Evolutionary conservation across 2,888 invertebrate genomes (phyloP), one percentile per base, ranked within the genome.

Genomic region (Drosophila antonietae): DNA sequence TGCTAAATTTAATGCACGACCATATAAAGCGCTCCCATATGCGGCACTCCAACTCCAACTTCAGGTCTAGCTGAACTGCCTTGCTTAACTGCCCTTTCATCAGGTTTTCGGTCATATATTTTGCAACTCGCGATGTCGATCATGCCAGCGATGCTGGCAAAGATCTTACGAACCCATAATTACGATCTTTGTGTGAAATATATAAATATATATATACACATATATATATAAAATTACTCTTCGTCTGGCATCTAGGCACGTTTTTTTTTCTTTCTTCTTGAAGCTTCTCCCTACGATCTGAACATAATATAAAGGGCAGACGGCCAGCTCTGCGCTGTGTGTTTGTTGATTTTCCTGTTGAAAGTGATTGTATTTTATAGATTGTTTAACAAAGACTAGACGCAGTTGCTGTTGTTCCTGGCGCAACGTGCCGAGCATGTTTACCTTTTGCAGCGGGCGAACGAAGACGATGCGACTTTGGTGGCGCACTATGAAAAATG

Each of bases 1-100:
- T 75, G 81, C 70, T 83, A 86, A 83, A 83, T 81, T 86, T 78
- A 83, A 83, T 84, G 84, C 87, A 83, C 73, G 82, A 75, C 76
- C 69, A 68, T 67, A 76, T 67, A 68, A 72, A 70, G 49, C 70
- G 52, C 70, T 73, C 69, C 70, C 76, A 77, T 70, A 77, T 74
- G 74, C 66, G 74, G 62, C 53, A 33, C 43, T 6, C 23, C 62
- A 69, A 37, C 56, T 35, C 18, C 55, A 62, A 43, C 43, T 60
- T 43, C 51, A 20, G 28, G 10, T 41, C 51, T 37, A 51, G 55
- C 63, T 53, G 23, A 31, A 69, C 23, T 23, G 66, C 20, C 46
- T 41, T 28, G 47, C 43, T 31, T 62, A 68, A 66, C 57, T 80
- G 87, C 75, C 82, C 84, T 87, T 84, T 83, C 81, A 84, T 84